These are phyloP conservation scores for Brenthis daphne DNA, from an alignment of 2,888 invertebrate species.

Conservation along the genomic window DNA sequence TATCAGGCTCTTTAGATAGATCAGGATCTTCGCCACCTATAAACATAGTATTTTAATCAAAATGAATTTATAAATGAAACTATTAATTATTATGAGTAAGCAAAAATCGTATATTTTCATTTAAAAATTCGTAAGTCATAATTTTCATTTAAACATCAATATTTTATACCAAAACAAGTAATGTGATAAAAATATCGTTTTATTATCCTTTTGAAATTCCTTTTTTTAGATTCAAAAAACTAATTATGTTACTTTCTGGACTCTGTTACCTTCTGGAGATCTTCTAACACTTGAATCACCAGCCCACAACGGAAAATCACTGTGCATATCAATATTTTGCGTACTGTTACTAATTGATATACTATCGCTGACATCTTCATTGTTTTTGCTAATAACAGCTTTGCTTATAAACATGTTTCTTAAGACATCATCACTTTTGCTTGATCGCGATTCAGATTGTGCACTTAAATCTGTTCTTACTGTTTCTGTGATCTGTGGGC, in stretches of 20 bases:
- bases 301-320: conserved; percentile 81
- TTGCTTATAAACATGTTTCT: conserved; percentile 50
- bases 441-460: conserved; percentile 30
- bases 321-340: conserved; percentile 52
- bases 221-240: background rate
- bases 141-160: too few species aligned
- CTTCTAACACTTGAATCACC: conserved; percentile 86
- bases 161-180: too few species aligned
- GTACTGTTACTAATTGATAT: conserved; percentile 30
- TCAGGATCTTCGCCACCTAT: conserved; percentile 76
- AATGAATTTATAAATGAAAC: background rate
- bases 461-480: conserved; percentile 34
- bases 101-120: too few species aligned
- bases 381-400: conserved; percentile 47
- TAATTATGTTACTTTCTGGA: background rate
- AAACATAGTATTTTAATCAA: conserved; percentile 11
- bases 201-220: too few species aligned
- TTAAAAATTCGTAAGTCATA: too few species aligned
- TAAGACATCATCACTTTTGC: conserved; percentile 26
- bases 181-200: too few species aligned
- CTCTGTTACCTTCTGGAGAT: conserved; percentile 86
- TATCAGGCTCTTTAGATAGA: conserved; percentile 56
- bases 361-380: conserved; percentile 34
- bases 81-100: too few species aligned
- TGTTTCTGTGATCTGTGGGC: conserved; percentile 42